These are phyloP conservation scores for Neogale vison DNA, from an alignment of 2,113 vertebrate genomes.

Conservation along the genomic window DNA sequence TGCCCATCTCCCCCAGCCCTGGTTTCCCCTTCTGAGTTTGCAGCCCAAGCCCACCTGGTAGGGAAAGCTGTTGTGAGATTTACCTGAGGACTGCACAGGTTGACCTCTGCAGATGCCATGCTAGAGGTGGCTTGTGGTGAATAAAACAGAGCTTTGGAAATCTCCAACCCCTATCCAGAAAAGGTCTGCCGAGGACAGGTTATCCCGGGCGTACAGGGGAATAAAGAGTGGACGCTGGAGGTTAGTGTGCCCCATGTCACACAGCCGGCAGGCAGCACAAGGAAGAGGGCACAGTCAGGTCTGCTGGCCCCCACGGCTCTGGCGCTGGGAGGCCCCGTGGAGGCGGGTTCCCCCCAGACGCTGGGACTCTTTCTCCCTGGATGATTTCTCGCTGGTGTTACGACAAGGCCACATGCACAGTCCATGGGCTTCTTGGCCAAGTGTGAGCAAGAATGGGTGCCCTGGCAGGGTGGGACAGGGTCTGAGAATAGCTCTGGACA, in stretches of 20 bases:
- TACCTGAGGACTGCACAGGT: fast-evolving
- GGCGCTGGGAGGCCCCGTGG: neutral
- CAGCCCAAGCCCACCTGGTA: neutral
- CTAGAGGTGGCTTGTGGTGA: neutral
- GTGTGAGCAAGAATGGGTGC: neutral
- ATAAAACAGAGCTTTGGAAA: fast-evolving
- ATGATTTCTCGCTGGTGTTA: neutral
- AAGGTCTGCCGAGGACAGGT: neutral
- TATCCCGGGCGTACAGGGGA: fast-evolving
- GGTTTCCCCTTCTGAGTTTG: neutral
- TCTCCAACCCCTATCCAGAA: neutral
- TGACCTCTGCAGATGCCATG: neutral
- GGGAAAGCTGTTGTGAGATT: too few relatives aligned
- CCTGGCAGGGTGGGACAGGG: neutral
- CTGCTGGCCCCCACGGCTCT: neutral
- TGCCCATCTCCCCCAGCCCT: fast-evolving
- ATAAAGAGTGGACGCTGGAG: fast-evolving
- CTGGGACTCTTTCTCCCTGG: neutral
- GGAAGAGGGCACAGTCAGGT: neutral
- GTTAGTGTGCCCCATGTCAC: fast-evolving
- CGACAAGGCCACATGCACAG: neutral
- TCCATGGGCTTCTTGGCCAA: neutral
- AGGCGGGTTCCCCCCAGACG: too few relatives aligned
- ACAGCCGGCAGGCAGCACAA: neutral
- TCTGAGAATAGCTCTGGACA: neutral